Conservation (phyloP, 2,888 invertebrate genomes). For the Platycnemis pennipes region DNA sequence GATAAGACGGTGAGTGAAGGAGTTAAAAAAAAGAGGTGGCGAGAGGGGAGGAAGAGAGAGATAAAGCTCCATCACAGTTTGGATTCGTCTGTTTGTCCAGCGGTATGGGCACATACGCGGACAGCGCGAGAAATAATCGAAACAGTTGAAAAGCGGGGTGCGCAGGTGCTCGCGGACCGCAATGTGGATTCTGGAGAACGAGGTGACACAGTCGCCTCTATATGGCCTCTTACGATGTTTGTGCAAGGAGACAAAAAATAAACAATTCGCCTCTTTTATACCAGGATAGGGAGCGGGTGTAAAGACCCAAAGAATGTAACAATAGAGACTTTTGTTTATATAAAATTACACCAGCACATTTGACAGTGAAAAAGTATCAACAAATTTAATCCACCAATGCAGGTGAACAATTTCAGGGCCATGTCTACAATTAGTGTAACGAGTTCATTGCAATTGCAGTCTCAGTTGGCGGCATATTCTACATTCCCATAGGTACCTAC, state of each 20-base stretch:
- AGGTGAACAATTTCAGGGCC: too few relatives aligned
- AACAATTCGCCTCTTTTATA: neutral
- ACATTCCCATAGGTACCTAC: too few relatives aligned
- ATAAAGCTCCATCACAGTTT: constrained; percentile 5
- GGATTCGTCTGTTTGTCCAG: constrained; percentile 34
- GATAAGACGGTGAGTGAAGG: constrained; percentile 33
- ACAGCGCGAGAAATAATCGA: neutral
- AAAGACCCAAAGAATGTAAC: neutral
- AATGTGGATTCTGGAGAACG: neutral
- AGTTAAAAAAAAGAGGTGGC: neutral
- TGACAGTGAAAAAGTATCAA: constrained; percentile 28
- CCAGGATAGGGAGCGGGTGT: neutral
- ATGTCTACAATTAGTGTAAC: too few relatives aligned
- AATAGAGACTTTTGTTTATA: constrained; percentile 32
- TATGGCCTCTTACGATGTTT: neutral
- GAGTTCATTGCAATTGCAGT: too few relatives aligned
- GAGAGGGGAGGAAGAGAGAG: neutral
- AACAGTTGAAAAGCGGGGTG: constrained; percentile 1
- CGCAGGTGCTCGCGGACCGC: constrained; percentile 49
- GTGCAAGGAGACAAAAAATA: neutral
- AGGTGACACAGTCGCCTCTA: neutral
- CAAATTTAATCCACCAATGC: neutral
- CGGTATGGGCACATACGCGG: neutral
- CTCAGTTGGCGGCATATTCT: too few relatives aligned
- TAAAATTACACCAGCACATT: neutral